Conservation (phyloP, 2,797 vertebrate species). For the Parauchenoglanis ngamensis region DNA sequence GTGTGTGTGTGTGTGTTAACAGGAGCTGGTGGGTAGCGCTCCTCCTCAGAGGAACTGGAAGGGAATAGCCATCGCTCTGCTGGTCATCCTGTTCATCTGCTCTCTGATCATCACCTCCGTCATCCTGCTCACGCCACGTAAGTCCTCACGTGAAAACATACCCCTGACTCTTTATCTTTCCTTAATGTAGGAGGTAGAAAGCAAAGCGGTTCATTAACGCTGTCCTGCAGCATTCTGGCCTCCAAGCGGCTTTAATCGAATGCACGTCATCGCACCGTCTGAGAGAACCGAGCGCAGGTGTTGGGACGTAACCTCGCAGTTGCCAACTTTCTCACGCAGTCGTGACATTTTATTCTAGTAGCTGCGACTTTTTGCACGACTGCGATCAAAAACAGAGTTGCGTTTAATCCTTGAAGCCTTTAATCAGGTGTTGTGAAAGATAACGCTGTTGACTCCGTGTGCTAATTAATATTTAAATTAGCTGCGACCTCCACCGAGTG, state of each 20-base stretch:
- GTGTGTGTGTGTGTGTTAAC: constrained; percentile 44
- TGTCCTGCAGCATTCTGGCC: too few relatives aligned
- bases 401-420: not conserved
- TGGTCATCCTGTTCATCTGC: constrained; percentile 97
- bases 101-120: constrained; percentile 97
- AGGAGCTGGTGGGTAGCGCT: constrained; percentile 96
- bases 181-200: too few relatives aligned
- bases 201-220: too few relatives aligned
- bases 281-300: too few relatives aligned
- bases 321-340: not conserved
- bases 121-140: constrained; percentile 95
- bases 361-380: not conserved
- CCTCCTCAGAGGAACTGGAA: constrained; percentile 98
- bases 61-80: constrained; percentile 94
- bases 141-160: constrained; percentile 43
- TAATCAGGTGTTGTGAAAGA: not conserved
- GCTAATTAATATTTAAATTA: not conserved
- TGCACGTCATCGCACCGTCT: too few relatives aligned
- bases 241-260: too few relatives aligned
- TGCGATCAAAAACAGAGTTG: too few relatives aligned
- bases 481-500: not conserved
- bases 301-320: too few relatives aligned
- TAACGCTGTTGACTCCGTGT: not conserved
- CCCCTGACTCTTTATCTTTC: not conserved
- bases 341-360: too few relatives aligned